These are phyloP conservation scores for Chauna torquata DNA, from an alignment of 2,113 vertebrate species.

Conservation along the genomic window DNA sequence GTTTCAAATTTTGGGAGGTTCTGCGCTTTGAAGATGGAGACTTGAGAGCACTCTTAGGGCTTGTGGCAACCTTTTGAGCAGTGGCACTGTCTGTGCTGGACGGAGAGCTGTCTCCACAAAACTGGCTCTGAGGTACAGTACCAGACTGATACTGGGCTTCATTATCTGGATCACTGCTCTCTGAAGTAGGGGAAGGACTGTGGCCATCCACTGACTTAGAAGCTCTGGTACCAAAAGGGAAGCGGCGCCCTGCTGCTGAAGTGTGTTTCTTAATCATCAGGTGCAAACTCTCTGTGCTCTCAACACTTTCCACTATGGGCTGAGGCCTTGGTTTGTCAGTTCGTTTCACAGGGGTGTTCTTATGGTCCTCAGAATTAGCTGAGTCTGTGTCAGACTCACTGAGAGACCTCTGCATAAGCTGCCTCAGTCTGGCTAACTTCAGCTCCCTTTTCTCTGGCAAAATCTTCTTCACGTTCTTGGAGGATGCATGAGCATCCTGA, in stretches of 20 bases:
- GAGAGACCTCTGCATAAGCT: constrained; percentile 92
- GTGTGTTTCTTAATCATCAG: constrained; percentile 86
- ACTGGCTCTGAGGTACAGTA: constrained; percentile 51
- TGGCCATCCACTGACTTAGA: constrained; percentile 87
- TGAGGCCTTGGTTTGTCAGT: constrained; percentile 87
- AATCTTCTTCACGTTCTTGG: constrained; percentile 76
- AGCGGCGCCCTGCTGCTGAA: constrained; percentile 81
- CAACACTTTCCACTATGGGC: constrained; percentile 85
- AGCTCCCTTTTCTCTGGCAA: constrained; percentile 87
- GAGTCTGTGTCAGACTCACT: constrained; percentile 92
- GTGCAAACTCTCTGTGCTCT: constrained; percentile 80
- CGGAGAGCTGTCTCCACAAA: constrained; percentile 62
- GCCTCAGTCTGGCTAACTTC: constrained; percentile 89
- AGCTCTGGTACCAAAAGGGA: constrained; percentile 82
- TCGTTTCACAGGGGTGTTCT: constrained; percentile 74
- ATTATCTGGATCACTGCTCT: constrained; percentile 82
- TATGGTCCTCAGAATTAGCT: constrained; percentile 86
- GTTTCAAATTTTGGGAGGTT: constrained; percentile 92
- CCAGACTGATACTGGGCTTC: constrained; percentile 72
- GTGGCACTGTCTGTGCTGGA: constrained; percentile 53
- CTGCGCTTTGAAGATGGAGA: constrained; percentile 95
- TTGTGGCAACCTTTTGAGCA: constrained; percentile 86
- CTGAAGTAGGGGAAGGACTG: constrained; percentile 89
- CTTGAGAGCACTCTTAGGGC: constrained; percentile 97
- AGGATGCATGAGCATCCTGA: constrained; percentile 76